Percentiles rank a stretch among this genome's conserved stretches.
phyloP scores from a whole-genome alignment of 2,797 vertebrate genomes.

The Hyperoplus immaculatus region DNA sequence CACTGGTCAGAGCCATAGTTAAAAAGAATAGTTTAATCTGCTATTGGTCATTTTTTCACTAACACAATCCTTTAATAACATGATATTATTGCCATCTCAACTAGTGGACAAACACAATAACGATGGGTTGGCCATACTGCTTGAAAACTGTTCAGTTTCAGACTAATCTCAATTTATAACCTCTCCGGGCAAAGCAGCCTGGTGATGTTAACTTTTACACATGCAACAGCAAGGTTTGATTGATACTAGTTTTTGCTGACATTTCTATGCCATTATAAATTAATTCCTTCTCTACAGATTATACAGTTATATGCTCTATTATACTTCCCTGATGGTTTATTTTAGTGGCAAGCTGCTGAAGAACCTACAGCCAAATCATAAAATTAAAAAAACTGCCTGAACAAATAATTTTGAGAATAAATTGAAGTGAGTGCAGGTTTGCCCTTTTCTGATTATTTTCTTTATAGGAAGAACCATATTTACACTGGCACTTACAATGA shows the following conservation, averaged over 20 bases:
- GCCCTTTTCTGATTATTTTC: conserved; percentile 56
- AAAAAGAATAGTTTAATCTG: not conserved
- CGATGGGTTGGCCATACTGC: not conserved
- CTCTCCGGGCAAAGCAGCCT: not conserved
- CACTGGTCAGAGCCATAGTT: not conserved
- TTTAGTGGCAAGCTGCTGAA: conserved; percentile 28
- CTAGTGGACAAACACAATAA: not conserved
- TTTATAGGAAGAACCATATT: conserved; percentile 55
- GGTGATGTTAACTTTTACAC: not conserved
- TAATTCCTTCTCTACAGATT: conserved; percentile 2
- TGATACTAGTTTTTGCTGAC: not conserved
- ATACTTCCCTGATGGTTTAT: conserved; percentile 7
- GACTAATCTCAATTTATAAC: not conserved
- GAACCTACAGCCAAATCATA: conserved; percentile 38
- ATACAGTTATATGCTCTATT: conserved; percentile 11
- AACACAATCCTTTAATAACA: not conserved
- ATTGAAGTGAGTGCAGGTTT: conserved; percentile 52
- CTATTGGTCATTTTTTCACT: not conserved
- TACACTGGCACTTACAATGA: conserved; percentile 55
- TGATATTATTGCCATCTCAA: not conserved
- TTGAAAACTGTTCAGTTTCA: not conserved
- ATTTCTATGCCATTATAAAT: conserved; percentile 1
- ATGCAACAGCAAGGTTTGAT: not conserved
- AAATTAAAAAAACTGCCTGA: conserved; percentile 29
- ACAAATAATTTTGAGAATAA: conserved; percentile 50